phyloP scores from a whole-genome alignment of 2,113 vertebrate species.

The Hemichromis elongatus region DNA sequence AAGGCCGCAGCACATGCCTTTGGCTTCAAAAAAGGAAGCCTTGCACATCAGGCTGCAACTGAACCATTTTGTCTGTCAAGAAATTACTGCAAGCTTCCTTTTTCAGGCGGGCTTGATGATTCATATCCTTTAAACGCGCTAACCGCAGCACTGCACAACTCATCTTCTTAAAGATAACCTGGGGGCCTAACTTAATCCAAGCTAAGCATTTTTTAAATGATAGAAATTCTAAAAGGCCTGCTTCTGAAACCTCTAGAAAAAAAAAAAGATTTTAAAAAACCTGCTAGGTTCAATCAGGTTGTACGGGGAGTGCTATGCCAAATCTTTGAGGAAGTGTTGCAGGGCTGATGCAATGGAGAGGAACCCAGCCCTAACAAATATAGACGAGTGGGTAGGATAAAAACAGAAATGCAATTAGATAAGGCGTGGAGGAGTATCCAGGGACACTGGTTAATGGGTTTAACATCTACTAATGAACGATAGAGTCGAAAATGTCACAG shows the following conservation, averaged over 20 bases:
- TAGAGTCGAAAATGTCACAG: not conserved
- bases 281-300: not conserved
- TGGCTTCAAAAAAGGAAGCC: not conserved
- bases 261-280: not conserved
- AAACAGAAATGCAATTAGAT: not conserved
- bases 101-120: constrained; percentile 16
- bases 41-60: not conserved
- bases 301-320: not conserved
- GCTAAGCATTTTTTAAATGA: not conserved
- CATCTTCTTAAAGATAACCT: not conserved
- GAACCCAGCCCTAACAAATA: not conserved
- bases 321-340: constrained; percentile 46
- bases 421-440: not conserved
- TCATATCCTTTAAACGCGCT: constrained; percentile 33
- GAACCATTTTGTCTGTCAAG: not conserved
- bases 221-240: not conserved
- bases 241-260: not conserved
- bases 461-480: not conserved
- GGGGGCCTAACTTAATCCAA: not conserved
- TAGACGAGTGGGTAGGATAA: not conserved
- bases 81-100: constrained; percentile 44
- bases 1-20: not conserved
- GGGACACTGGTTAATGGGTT: not conserved
- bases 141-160: not conserved
- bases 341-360: constrained; percentile 38